Evolutionary conservation across 2,888 invertebrate genomes (phyloP).

Genomic region (Archips xylosteana): DNA sequence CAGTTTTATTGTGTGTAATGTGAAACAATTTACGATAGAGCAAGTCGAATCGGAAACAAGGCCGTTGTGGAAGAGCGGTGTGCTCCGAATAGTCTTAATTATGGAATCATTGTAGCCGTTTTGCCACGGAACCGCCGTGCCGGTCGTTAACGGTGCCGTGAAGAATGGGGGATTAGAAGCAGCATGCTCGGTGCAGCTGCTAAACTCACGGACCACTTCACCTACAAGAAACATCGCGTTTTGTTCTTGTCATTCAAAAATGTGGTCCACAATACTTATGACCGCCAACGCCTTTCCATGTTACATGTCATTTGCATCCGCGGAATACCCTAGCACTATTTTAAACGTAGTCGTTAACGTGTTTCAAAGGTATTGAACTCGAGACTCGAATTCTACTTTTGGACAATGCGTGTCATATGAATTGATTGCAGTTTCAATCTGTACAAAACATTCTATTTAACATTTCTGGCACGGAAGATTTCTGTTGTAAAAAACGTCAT

Average conservation of each 20-base stretch:
- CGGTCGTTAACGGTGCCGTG: constrained; percentile 66
- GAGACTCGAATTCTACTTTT: constrained; percentile 11
- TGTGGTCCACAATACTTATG: background rate
- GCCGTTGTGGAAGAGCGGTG: constrained; percentile 70
- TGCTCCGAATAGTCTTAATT: constrained; percentile 77
- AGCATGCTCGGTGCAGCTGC: constrained; percentile 68
- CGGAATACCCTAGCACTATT: constrained; percentile 1
- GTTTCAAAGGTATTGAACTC: constrained; percentile 25
- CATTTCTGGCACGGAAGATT: constrained; percentile 14
- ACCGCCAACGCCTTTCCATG: constrained; percentile 14
- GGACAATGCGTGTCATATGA: constrained; percentile 31
- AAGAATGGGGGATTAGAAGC: constrained; percentile 60
- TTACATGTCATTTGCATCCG: constrained; percentile 26
- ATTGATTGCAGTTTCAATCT: constrained; percentile 32
- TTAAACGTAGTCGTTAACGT: constrained; percentile 4
- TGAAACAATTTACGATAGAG: constrained; percentile 78
- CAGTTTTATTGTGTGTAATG: constrained; percentile 60
- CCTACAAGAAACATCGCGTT: constrained; percentile 9
- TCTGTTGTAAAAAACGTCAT: constrained; percentile 29
- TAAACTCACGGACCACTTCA: constrained; percentile 52
- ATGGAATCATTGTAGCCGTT: constrained; percentile 67
- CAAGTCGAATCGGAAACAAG: constrained; percentile 79
- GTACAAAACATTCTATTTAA: constrained; percentile 25
- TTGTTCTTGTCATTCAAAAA: constrained; percentile 15
- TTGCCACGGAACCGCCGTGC: constrained; percentile 65